A percentile compares a stretch with the other conserved stretches of the same genome.
phyloP scores from a whole-genome alignment of 2,888 invertebrate species.

The Frankliniella fusca region DNA sequence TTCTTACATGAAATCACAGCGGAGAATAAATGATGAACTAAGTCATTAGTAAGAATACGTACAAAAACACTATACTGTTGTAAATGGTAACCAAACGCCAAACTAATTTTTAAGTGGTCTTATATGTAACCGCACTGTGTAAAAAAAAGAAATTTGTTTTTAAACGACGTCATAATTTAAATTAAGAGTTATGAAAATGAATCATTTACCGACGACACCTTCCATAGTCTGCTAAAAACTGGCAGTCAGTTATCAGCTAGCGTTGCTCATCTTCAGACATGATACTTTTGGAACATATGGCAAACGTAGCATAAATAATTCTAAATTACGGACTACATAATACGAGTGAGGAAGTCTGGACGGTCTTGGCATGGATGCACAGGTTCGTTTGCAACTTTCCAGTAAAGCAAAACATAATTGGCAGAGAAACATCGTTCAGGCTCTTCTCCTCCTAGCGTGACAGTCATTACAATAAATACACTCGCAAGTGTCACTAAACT shows the following conservation, averaged over 20 bases:
- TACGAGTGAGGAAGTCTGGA: neutral
- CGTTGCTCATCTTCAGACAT: no score
- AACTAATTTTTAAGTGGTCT: neutral
- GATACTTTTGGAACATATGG: neutral
- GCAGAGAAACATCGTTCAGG: no score
- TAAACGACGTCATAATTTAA: no score
- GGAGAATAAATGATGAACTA: conserved; percentile 20
- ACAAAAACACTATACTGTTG: neutral
- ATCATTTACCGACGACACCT: no score
- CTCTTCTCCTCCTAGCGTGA: neutral
- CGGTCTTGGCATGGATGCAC: neutral
- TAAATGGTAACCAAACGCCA: conserved; percentile 22
- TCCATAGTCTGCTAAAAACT: no score
- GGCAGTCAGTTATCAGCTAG: no score
- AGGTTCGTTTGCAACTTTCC: no score
- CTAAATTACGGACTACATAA: neutral
- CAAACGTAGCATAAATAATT: conserved; percentile 13
- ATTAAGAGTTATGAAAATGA: no score
- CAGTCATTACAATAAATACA: neutral
- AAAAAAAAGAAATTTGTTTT: no score
- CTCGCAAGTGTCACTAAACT: neutral
- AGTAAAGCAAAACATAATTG: no score
- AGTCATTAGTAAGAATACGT: conserved; percentile 20
- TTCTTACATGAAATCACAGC: conserved; percentile 26
- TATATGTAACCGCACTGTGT: no score